phyloP scores from a whole-genome alignment of 2,113 vertebrate genomes.

The Sinosuthora webbiana region DNA sequence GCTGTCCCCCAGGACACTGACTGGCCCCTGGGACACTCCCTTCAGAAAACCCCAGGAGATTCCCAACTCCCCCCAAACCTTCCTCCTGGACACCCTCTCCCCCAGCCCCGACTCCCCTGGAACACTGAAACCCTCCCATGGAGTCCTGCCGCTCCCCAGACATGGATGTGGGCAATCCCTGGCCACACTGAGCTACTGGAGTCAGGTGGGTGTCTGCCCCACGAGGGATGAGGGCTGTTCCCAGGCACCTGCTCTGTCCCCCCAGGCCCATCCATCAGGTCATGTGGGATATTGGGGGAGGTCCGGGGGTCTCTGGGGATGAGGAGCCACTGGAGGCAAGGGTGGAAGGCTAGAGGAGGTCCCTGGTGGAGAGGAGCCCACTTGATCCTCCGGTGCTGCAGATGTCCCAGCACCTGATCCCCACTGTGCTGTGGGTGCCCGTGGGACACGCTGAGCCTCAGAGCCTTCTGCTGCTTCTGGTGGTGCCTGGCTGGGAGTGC shows the following conservation, averaged over 20 bases:
- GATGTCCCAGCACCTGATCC: background rate
- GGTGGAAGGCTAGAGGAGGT: background rate
- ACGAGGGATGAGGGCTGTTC: background rate
- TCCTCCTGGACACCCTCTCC: background rate
- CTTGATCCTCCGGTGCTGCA: no score
- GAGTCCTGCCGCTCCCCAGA: background rate
- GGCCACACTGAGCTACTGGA: fast-evolving
- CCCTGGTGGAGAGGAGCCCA: background rate
- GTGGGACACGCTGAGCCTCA: fast-evolving
- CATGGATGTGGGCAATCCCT: background rate
- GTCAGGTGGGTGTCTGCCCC: fast-evolving
- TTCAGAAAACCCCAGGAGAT: background rate
- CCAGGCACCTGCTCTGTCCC: background rate
- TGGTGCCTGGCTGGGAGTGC: background rate
- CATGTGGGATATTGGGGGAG: background rate
- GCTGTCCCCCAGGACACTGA: no score
- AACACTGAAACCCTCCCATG: no score
- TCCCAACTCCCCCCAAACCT: background rate
- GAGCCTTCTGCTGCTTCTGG: background rate
- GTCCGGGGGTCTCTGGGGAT: fast-evolving
- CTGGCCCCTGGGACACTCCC: background rate
- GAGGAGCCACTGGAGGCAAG: background rate
- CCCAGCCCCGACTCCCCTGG: fast-evolving
- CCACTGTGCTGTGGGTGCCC: background rate
- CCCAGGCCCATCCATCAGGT: slow-evolving; percentile 68